phyloP scores from a whole-genome alignment of 2,797 vertebrate species.

The Ficedula albicollis region DNA sequence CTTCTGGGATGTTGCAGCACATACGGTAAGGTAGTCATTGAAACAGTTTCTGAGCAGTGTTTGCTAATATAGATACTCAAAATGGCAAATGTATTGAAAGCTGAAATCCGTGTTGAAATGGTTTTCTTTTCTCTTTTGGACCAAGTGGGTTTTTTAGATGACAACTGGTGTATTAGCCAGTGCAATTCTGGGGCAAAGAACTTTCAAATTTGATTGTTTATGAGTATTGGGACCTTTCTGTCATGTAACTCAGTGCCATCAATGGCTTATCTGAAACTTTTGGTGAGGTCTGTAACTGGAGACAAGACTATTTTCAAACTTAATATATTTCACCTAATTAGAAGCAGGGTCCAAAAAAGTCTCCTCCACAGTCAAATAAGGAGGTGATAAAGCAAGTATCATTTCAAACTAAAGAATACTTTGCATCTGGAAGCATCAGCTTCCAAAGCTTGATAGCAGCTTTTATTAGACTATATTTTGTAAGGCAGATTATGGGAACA shows the following conservation, averaged over 20 bases:
- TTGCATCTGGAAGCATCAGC: too few species aligned
- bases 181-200: slow-evolving; percentile 43
- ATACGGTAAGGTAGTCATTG: background rate
- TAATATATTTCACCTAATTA: background rate
- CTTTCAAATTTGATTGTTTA: background rate
- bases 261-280: background rate
- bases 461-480: background rate
- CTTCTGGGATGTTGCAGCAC: background rate
- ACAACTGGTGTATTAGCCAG: background rate
- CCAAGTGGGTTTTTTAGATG: background rate
- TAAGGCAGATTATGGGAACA: background rate
- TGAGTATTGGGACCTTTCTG: slow-evolving; percentile 28
- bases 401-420: background rate
- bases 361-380: background rate
- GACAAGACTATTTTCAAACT: background rate
- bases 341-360: background rate
- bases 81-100: slow-evolving; percentile 23
- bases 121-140: slow-evolving; percentile 2
- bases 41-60: background rate
- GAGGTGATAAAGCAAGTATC: background rate
- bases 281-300: background rate
- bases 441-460: too few species aligned
- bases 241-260: background rate
- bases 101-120: slow-evolving; percentile 2
- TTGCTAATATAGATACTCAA: background rate